Evolutionary conservation across 2,113 vertebrate species (phyloP), one percentile per base, ranked within the genome.

Genomic region (Hemibates koningsi): DNA sequence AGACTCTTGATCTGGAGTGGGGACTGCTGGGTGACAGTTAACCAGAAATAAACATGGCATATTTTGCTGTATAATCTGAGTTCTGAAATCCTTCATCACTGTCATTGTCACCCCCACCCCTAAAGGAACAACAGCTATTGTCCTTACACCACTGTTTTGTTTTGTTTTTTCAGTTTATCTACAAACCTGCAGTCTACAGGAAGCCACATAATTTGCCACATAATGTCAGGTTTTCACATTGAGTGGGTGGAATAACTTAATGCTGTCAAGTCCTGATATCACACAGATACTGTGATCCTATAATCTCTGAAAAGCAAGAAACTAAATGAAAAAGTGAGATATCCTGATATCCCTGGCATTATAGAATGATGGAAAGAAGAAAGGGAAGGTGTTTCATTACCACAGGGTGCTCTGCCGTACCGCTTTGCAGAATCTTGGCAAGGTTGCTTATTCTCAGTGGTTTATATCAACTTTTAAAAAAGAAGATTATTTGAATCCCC

Each of bases 161-260:
- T 78, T 83, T 79, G 2, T 4, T 8, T 85, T 45, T n/a, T 9
- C 56, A 63, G 24, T 84, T 54, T 71, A 84, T 82, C 66, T 57
- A 57, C 71, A 81, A 76, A 83, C 83, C 32, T 19, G 56, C 82
- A 88, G 71, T 48, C 82, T 66, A 32, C 73, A 78, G 81, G 57
- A 61, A 54, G 59, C 61, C 38, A 80, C 80, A 50, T 79, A 66
- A 91, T 87, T 92, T 83, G 76, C 17, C 16, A 48, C 53, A 84
- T 84, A 71, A 92, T 84, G 71, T 89, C 80, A 80, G 48, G 8
- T 79, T 89, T 88, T 89, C 14, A 71, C 36, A 43, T 32, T 68
- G 21, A 88, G 80, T 90, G 87, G 86, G 91, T 76, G 85, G 86
- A 93, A 92, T 84, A 91, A 91, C 86, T 92, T 85, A 85, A 92